Conservation (phyloP, 2,888 invertebrate genomes). For the Leucozona laternaria region DNA sequence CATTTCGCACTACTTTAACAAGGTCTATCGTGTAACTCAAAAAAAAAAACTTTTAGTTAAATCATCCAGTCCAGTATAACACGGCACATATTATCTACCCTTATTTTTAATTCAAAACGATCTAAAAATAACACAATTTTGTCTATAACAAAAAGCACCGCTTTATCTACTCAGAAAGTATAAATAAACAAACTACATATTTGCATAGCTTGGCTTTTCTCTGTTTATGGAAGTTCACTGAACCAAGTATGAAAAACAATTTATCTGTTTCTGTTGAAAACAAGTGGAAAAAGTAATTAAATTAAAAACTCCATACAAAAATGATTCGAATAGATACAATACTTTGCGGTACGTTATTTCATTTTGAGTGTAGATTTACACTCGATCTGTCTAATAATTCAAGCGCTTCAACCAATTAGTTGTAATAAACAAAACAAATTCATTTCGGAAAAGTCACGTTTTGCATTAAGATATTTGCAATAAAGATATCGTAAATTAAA, state of each 20-base stretch:
- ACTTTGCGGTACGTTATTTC: constrained; percentile 5
- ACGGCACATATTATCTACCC: too few relatives aligned
- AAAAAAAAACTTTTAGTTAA: too few relatives aligned
- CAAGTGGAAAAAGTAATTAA: background rate
- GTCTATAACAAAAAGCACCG: too few relatives aligned
- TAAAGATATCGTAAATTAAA: background rate
- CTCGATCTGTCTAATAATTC: constrained; percentile 48
- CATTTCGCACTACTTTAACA: too few relatives aligned
- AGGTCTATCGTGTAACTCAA: too few relatives aligned
- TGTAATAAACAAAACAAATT: constrained; percentile 8
- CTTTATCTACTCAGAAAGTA: background rate
- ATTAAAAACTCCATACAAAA: constrained; percentile 8
- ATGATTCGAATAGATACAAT: background rate
- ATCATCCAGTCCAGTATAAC: too few relatives aligned
- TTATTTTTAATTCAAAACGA: too few relatives aligned
- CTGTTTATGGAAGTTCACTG: background rate
- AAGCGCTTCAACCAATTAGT: constrained; percentile 12
- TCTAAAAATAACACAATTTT: too few relatives aligned
- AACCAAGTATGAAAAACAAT: background rate
- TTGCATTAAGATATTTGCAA: constrained; percentile 1
- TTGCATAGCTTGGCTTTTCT: background rate
- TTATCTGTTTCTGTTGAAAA: background rate
- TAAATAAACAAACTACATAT: background rate
- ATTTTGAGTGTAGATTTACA: constrained; percentile 40
- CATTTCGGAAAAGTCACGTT: constrained; percentile 58